Evolutionary conservation across 2,888 invertebrate genomes (phyloP), one percentile per base, ranked within the genome.

Genomic region (Leuctra nigra): DNA sequence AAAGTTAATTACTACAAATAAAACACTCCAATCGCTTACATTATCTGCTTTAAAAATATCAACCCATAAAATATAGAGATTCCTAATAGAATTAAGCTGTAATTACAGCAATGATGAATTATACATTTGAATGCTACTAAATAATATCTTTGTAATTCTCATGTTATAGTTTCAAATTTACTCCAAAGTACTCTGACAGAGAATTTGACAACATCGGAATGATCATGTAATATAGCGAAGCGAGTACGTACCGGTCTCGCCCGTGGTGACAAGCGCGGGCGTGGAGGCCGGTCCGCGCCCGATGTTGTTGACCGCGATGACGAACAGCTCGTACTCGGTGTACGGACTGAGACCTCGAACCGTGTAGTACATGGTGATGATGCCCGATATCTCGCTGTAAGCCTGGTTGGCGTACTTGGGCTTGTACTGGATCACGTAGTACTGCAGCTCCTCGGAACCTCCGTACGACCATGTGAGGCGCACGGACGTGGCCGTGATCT

Each of bases 401-500:
- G 92, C 91, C 78, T 91, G 82, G 73, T 91, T 90, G 55, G 92
- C 91, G 73, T 88, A 89, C 77, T 93, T 94, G 46, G 93, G 93
- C 72, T 95, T 95, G 79, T 95, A 96, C 73, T 94, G 93, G 67
- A 98, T 91, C 64, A 95, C 91, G 75, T 95, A 98, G 72, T 95
- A 95, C 67, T 88, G 88, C n/a, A 95, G 82, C 67, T 94, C 93
- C 68, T 91, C 90, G 1, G 88, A 83, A 13, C 87, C 86, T 66
- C 86, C 88, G 74, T 93, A 92, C 0, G 90, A 86, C 98, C 98
- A 99, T 13, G 89, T 85, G 58, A 99, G 77, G 55, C 92, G 83
- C 22, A 98, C 93, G 1, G 94, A 91, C 18, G 91, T 91, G 6
- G 96, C 91, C 2, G 95, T 94, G 64, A 97, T 89, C 72, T 96